A percentile compares a stretch with the other conserved stretches of the same genome.
phyloP scores from a whole-genome alignment of 1,140 invertebrate species.

The Saccostrea echinata region DNA sequence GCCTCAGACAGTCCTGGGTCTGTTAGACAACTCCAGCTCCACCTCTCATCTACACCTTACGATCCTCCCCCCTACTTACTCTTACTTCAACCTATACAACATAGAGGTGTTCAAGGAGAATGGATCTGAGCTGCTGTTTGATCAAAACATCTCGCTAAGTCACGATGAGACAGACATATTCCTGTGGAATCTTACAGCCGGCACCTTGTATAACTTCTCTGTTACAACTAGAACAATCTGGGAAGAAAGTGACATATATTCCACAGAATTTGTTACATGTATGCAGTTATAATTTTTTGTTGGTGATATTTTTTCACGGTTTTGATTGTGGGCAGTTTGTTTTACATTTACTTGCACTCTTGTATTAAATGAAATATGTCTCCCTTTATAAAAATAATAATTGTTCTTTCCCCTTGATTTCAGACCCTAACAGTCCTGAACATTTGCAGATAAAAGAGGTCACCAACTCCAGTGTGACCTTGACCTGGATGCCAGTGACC shows the following conservation, averaged over 20 bases:
- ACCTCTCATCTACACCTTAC: conserved; percentile 54
- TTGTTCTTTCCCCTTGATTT: neutral
- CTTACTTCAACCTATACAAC: conserved; percentile 49
- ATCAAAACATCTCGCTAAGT: conserved; percentile 13
- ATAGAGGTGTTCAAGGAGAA: conserved; percentile 52
- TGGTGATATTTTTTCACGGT: neutral
- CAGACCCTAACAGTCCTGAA: conserved; percentile 48
- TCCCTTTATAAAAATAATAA: too few species aligned
- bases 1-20: conserved; percentile 58
- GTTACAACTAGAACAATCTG: conserved; percentile 42
- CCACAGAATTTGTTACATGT: too few species aligned
- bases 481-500: conserved; percentile 49
- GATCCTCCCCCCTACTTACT: conserved; percentile 55
- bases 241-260: conserved; percentile 55
- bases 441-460: conserved; percentile 42
- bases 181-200: conserved; percentile 51
- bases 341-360: neutral
- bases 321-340: neutral
- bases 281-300: neutral
- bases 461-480: conserved; percentile 39
- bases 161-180: conserved; percentile 36
- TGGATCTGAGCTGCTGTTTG: conserved; percentile 25
- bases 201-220: conserved; percentile 54
- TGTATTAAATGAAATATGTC: neutral
- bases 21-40: conserved; percentile 56